phyloP scores from a whole-genome alignment of 2,888 invertebrate genomes.

The Eupithecia dodoneata region DNA sequence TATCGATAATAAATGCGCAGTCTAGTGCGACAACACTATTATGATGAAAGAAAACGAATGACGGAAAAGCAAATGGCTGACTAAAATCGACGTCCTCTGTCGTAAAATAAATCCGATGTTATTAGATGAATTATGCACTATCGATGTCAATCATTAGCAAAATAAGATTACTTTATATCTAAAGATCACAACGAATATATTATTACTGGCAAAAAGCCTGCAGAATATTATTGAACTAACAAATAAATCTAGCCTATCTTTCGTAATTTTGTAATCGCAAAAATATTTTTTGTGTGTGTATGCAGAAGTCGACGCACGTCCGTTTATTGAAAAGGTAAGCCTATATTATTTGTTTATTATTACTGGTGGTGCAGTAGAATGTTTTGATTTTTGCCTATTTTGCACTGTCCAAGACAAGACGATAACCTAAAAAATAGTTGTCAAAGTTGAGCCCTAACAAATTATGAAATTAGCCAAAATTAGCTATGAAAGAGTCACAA shows the following conservation, averaged over 20 bases:
- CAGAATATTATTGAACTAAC: constrained; percentile 58
- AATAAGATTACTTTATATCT: constrained; percentile 77
- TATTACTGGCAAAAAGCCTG: constrained; percentile 70
- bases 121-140: constrained; percentile 85
- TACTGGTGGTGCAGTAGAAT: constrained; percentile 49
- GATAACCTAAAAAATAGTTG: constrained; percentile 29
- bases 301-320: constrained; percentile 70
- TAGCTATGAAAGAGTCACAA: background rate
- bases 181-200: constrained; percentile 67
- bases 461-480: constrained; percentile 1
- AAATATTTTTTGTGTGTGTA: constrained; percentile 57
- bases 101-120: constrained; percentile 82
- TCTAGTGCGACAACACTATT: constrained; percentile 45
- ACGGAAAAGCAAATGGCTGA: constrained; percentile 83
- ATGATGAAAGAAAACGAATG: constrained; percentile 71
- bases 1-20: constrained; percentile 35
- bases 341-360: constrained; percentile 46
- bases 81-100: constrained; percentile 77
- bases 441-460: constrained; percentile 18
- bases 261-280: constrained; percentile 57
- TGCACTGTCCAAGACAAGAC: constrained; percentile 16
- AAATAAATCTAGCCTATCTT: constrained; percentile 66
- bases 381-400: constrained; percentile 16
- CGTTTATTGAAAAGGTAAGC: constrained; percentile 75
- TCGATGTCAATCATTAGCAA: constrained; percentile 84